These are phyloP conservation scores for Lineus longissimus DNA, from an alignment of 1,140 invertebrate species.

Conservation along the genomic window DNA sequence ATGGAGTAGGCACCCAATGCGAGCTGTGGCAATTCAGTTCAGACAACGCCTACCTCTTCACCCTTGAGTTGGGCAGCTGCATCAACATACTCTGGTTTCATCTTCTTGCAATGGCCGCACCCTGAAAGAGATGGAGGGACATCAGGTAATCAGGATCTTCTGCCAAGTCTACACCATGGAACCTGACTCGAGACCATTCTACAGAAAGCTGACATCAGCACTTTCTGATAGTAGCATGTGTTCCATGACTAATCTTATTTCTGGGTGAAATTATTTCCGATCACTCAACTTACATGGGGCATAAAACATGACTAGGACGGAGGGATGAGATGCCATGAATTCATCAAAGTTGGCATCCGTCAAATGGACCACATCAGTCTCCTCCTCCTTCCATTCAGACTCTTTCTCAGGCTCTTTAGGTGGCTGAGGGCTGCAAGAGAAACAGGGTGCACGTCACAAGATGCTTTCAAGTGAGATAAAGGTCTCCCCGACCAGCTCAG, in stretches of 20 bases:
- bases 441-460: not conserved
- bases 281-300: conserved; percentile 64
- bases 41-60: conserved; percentile 26
- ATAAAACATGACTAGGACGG: conserved; percentile 86
- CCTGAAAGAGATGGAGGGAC: conserved; percentile 36
- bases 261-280: not conserved
- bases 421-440: conserved; percentile 58
- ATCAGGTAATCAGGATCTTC: too few species aligned
- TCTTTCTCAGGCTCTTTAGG: conserved; percentile 74
- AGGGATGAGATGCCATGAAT: conserved; percentile 63
- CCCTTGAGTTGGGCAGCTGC: conserved; percentile 43
- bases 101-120: conserved; percentile 59
- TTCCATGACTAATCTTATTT: not conserved
- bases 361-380: conserved; percentile 71
- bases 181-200: too few species aligned
- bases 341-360: conserved; percentile 66
- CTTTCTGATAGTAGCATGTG: not conserved
- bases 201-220: too few species aligned
- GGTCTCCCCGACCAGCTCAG: too few species aligned
- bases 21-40: too few species aligned
- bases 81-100: conserved; percentile 54
- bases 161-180: too few species aligned
- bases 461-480: too few species aligned
- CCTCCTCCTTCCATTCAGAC: conserved; percentile 69
- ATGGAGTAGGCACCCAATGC: too few species aligned